A percentile compares a stretch with the other conserved stretches of the same genome.
Conservation (phyloP, 2,797 vertebrate species). For the Hypotaenidia philippensis region DNA sequence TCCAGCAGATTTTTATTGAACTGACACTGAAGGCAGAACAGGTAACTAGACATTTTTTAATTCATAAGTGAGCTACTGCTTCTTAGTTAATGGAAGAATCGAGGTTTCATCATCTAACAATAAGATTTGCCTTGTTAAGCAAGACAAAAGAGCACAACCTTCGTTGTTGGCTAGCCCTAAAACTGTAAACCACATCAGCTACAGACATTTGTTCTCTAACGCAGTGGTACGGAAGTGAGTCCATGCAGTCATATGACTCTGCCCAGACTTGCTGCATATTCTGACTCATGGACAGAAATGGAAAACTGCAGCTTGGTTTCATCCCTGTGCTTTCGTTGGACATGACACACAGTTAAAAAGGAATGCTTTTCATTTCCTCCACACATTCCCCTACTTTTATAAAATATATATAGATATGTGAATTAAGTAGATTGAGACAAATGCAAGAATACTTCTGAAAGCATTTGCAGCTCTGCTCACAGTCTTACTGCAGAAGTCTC, state of each 20-base stretch:
- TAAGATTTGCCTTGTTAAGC: slow-evolving; percentile 40
- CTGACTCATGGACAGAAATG: slow-evolving; percentile 59
- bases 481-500: neutral
- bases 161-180: neutral
- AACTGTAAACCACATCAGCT: slow-evolving; percentile 19
- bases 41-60: slow-evolving; percentile 77
- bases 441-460: neutral
- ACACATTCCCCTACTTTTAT: neutral
- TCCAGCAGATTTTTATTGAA: slow-evolving; percentile 99
- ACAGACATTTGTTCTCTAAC: neutral
- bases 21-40: slow-evolving; percentile 97
- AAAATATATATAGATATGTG: neutral
- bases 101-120: slow-evolving; percentile 21
- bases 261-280: slow-evolving; percentile 22
- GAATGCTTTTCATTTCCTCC: neutral
- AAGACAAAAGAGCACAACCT: neutral
- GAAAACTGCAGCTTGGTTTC: slow-evolving; percentile 29
- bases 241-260: slow-evolving; percentile 27
- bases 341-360: neutral
- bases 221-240: neutral
- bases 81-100: neutral
- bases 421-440: neutral
- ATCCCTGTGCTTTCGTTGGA: neutral
- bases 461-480: neutral
- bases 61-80: neutral